phyloP scores from a whole-genome alignment of 1,140 invertebrate genomes.

The Musca domestica region DNA sequence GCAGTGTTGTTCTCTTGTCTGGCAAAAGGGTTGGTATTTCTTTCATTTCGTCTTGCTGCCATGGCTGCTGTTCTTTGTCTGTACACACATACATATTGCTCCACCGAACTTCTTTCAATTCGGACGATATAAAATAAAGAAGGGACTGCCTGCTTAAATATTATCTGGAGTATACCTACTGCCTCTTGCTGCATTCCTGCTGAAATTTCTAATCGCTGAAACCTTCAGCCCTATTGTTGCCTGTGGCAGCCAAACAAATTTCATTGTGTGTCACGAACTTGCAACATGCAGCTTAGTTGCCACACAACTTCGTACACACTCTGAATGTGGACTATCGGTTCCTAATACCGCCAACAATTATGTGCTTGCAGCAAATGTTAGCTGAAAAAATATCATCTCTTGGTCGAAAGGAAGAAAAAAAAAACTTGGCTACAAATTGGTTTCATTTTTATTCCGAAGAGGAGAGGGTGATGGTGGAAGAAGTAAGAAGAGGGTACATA shows the following conservation, averaged over 20 bases:
- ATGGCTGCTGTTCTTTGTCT: not conserved
- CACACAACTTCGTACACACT: not conserved
- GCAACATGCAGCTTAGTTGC: not conserved
- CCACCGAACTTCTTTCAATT: too few species aligned
- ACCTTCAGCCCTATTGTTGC: constrained; percentile 17
- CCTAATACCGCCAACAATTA: not conserved
- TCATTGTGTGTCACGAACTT: not conserved
- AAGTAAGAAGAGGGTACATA: too few species aligned
- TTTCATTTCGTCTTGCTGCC: not conserved
- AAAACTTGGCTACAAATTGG: too few species aligned
- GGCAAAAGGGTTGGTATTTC: not conserved
- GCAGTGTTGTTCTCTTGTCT: not conserved
- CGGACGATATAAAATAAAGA: too few species aligned
- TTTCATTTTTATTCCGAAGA: too few species aligned
- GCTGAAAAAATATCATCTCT: not conserved
- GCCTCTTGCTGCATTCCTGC: not conserved
- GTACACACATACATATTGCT: too few species aligned
- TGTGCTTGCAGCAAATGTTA: not conserved
- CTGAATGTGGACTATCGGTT: not conserved
- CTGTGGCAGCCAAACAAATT: not conserved
- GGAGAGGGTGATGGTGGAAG: too few species aligned
- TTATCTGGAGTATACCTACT: not conserved
- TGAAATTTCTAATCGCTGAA: constrained; percentile 20
- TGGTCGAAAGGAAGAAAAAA: too few species aligned
- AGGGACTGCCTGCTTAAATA: not conserved